A percentile compares a stretch with the other conserved stretches of the same genome.
These are phyloP conservation scores for Acestrorhynchus altus DNA, from an alignment of 2,797 vertebrate genomes.

Conservation along the genomic window DNA sequence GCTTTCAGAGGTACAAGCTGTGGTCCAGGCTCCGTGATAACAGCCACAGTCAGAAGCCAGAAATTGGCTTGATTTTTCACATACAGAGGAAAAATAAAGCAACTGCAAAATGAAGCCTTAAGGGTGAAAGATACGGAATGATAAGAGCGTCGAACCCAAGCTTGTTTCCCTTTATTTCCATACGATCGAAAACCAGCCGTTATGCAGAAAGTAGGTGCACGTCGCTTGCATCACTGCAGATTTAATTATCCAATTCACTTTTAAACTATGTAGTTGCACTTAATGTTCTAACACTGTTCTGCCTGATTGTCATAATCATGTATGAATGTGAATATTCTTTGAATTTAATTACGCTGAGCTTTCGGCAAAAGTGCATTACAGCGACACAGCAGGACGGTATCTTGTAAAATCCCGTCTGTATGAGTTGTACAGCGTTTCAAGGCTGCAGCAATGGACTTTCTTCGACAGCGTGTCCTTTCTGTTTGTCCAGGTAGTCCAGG, in stretches of 20 bases:
- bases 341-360: background rate
- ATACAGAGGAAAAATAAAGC: background rate
- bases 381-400: background rate
- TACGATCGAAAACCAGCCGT: background rate
- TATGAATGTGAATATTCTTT: background rate
- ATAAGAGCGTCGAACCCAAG: background rate
- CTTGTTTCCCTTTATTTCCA: background rate
- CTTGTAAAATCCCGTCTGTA: background rate
- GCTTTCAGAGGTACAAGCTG: background rate
- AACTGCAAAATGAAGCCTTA: background rate
- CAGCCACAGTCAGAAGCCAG: background rate
- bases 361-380: background rate
- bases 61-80: constrained; percentile 4
- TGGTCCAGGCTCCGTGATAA: background rate
- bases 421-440: background rate
- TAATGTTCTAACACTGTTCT: background rate
- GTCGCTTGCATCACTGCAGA: background rate
- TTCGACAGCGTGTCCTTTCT: background rate
- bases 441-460: background rate
- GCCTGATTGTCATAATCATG: background rate
- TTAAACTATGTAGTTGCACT: background rate
- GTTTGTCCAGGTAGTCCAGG: constrained; percentile 9
- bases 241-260: background rate
- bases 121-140: background rate
- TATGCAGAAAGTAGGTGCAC: background rate